Evolutionary conservation across 2,888 invertebrate species (phyloP), one percentile per base, ranked within the genome.

Genomic region (Philonicus albiceps): DNA sequence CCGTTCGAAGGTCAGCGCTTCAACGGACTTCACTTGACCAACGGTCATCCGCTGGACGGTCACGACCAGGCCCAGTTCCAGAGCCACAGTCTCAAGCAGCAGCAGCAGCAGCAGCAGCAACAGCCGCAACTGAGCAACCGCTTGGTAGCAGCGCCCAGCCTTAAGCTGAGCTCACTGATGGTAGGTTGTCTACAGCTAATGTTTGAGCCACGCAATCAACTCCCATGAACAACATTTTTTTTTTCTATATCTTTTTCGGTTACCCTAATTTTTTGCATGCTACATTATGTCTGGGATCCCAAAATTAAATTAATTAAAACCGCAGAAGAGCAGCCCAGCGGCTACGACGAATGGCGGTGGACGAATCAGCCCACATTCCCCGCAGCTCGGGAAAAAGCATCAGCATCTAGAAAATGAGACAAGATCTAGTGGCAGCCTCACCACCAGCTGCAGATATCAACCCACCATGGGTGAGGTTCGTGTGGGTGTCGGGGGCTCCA

Each of bases 161-260:
- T 91, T 87, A 92, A 92, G 91, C 91, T 92, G 89, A 92, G 92
- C 89, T 91, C 92, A 90, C 91, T 92, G 89, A 92, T 92, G 92
- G 92, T 92, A 90, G 92, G 91, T n/a, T 90, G 31, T 19, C 5
- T 7, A 6, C 5, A 19, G 64, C 6, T 8, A n/a, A 55, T 22
- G 3, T 19, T 3, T 19, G 43, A 7, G 37, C 22, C 75, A 78
- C 34, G 76, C 37, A 76, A 1, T 11, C 30, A 49, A 27, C 34
- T 53, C 55, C n/a, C 30, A 81, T 31, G 34, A 43, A 11, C 31
- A 5, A 30, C 8, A n/a, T n/a, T n/a, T n/a, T n/a, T 34, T 81
- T 31, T 22, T 81, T 31, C n/a, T 34, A 43, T 43, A 3, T 43
- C 37, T 7, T 53, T n/a, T 81, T 83, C 37, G 81, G 30, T 81